A percentile compares a stretch with the other conserved stretches of the same genome.
phyloP scores from a whole-genome alignment of 1,140 invertebrate genomes.

The Heliconius hewitsoni region DNA sequence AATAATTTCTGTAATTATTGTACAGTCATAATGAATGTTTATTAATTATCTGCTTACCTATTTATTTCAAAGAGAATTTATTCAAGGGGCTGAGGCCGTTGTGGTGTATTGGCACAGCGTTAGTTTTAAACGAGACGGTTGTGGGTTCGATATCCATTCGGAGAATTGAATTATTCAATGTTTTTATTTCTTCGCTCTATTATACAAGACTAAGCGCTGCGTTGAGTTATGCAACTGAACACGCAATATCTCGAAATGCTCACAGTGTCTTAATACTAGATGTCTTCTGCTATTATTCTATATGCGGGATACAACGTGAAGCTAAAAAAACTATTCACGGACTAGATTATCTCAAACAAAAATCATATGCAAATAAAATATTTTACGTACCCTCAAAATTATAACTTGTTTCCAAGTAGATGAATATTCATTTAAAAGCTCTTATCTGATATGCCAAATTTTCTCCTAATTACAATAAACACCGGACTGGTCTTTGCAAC shows the following conservation, averaged over 20 bases:
- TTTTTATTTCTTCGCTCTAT: too few species aligned
- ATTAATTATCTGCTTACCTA: not conserved
- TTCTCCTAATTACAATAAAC: slow-evolving; percentile 25
- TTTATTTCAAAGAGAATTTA: not conserved
- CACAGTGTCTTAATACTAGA: too few species aligned
- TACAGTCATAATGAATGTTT: not conserved
- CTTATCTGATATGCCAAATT: not conserved
- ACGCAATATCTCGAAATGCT: too few species aligned
- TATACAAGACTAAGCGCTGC: too few species aligned
- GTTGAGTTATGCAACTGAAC: too few species aligned
- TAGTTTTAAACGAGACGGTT: too few species aligned
- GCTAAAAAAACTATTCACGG: too few species aligned
- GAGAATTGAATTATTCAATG: too few species aligned
- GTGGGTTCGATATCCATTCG: too few species aligned
- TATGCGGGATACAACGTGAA: too few species aligned
- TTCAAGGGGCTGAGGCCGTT: not conserved
- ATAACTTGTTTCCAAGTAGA: slow-evolving; percentile 11
- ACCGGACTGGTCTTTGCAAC: not conserved
- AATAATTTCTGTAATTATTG: slow-evolving; percentile 7
- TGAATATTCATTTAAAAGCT: slow-evolving; percentile 22
- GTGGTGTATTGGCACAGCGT: too few species aligned
- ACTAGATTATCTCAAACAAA: not conserved
- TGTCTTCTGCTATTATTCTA: too few species aligned
- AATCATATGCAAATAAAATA: slow-evolving; percentile 3
- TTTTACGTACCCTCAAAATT: slow-evolving; percentile 7